Evolutionary conservation across 2,113 vertebrate species (phyloP).

Genomic region (Oreamnos americanus): DNA sequence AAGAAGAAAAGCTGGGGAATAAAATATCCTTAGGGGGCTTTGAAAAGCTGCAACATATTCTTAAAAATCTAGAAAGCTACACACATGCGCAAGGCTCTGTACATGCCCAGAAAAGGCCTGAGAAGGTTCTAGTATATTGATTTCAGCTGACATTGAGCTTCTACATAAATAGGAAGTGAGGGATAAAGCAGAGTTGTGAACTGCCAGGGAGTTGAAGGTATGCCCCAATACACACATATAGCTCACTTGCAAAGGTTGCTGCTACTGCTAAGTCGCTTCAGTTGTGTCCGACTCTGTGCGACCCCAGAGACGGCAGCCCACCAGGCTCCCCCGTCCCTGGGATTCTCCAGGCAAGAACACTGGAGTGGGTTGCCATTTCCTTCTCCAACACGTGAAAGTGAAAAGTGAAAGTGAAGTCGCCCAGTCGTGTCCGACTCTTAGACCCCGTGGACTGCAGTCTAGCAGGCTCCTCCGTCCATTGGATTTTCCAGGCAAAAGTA

Average conservation of each 20-base stretch:
- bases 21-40: background rate
- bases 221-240: background rate
- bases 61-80: background rate
- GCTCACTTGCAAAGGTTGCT: background rate
- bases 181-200: background rate
- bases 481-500: no score
- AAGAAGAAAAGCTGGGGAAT: background rate
- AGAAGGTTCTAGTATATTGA: background rate
- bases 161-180: background rate
- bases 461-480: no score
- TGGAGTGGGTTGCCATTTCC: no score
- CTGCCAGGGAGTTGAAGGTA: background rate
- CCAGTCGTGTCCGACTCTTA: no score
- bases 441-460: no score
- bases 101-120: background rate
- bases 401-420: no score
- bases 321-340: no score
- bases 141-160: background rate
- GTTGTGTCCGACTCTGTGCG: fast-evolving
- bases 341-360: no score
- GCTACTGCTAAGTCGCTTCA: no score
- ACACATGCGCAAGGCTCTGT: background rate
- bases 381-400: no score
- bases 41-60: background rate
- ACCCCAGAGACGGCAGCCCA: no score